phyloP scores from a whole-genome alignment of 1,140 invertebrate genomes.

The Thalassaphorura encarpata region DNA sequence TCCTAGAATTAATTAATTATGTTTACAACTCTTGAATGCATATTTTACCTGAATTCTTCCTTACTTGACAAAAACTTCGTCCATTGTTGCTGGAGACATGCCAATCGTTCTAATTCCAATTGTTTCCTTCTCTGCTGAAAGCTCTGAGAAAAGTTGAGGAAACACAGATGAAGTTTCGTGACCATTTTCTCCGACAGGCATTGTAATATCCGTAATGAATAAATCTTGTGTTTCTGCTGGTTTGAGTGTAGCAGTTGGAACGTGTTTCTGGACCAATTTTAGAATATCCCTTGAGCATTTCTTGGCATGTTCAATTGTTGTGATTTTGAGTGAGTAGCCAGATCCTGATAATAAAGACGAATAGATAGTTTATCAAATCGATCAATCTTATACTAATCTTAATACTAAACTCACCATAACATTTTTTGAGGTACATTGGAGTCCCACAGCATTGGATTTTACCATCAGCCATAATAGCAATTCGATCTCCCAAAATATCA shows the following conservation, averaged over 20 bases:
- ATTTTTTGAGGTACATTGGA: slow-evolving; percentile 46
- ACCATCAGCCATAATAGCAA: slow-evolving; percentile 48
- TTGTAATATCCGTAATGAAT: slow-evolving; percentile 16
- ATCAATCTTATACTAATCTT: no score
- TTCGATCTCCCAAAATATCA: slow-evolving; percentile 48
- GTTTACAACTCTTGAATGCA: no score
- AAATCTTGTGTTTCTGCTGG: not conserved
- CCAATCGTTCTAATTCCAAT: slow-evolving; percentile 30
- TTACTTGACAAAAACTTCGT: slow-evolving; percentile 29
- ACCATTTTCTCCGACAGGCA: slow-evolving; percentile 17
- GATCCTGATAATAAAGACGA: slow-evolving; percentile 9
- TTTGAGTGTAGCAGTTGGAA: slow-evolving; percentile 21
- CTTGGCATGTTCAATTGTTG: not conserved
- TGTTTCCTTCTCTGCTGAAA: slow-evolving; percentile 10
- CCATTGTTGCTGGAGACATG: slow-evolving; percentile 29
- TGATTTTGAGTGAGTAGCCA: slow-evolving; percentile 23
- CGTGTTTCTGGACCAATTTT: slow-evolving; percentile 15
- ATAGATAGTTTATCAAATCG: not conserved
- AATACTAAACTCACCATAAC: slow-evolving; percentile 36
- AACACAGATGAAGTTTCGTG: slow-evolving; percentile 17
- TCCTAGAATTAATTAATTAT: no score
- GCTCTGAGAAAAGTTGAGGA: slow-evolving; percentile 24
- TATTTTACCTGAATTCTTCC: no score
- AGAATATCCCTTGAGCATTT: not conserved
- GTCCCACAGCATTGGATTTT: slow-evolving; percentile 45